Evolutionary conservation across 2,888 invertebrate genomes (phyloP).

Genomic region (Nomada ferruginata): DNA sequence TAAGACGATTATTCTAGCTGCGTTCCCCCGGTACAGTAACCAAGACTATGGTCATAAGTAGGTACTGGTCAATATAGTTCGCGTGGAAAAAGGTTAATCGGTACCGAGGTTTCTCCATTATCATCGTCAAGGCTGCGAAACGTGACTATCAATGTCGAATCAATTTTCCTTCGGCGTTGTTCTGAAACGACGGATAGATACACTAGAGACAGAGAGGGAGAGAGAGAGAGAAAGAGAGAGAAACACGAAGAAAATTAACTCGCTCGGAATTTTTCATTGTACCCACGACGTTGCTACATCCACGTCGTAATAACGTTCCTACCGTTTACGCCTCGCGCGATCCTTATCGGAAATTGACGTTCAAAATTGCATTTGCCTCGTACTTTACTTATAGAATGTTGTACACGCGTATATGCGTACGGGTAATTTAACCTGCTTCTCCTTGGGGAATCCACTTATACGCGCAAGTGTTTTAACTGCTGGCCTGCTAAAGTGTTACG

Average conservation of each 20-base stretch:
- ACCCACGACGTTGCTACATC: conserved; percentile 15
- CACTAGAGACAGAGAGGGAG: neutral
- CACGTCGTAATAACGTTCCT: conserved; percentile 31
- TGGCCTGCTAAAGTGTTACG: conserved; percentile 13
- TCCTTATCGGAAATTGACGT: conserved; percentile 35
- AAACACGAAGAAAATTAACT: conserved; percentile 30
- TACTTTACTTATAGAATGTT: conserved; percentile 5
- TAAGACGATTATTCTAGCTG: conserved; percentile 67
- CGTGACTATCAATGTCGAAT: conserved; percentile 53
- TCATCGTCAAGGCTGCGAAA: conserved; percentile 48
- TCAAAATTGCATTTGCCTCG: conserved; percentile 32
- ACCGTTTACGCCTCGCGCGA: conserved; percentile 25
- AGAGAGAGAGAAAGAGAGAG: neutral
- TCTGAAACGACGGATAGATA: conserved; percentile 12
- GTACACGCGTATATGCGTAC: neutral
- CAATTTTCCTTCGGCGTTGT: conserved; percentile 46
- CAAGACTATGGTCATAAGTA: conserved; percentile 60
- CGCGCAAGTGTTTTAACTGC: conserved; percentile 27
- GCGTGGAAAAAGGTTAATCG: conserved; percentile 63
- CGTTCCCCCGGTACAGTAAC: conserved; percentile 36
- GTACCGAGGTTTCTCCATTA: conserved; percentile 54
- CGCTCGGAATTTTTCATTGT: conserved; percentile 36
- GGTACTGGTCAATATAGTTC: conserved; percentile 60
- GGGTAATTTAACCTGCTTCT: conserved; percentile 23
- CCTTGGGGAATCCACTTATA: conserved; percentile 29